Conservation (phyloP, 1,140 invertebrate genomes). For the Eueides isabella region DNA sequence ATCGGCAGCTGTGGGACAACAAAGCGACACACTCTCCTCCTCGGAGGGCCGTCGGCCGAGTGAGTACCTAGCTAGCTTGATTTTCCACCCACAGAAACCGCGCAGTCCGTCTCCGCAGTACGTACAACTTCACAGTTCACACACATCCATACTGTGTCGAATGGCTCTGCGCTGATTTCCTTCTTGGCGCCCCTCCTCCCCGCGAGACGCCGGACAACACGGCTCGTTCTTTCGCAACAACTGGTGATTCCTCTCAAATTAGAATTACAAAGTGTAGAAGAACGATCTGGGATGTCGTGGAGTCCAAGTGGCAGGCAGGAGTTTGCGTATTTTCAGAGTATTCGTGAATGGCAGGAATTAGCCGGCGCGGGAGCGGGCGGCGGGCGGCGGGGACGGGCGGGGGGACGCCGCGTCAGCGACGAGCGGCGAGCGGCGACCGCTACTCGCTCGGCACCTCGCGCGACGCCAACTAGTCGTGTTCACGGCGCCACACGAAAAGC, state of each 20-base stretch:
- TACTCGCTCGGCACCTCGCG: conserved; percentile 58
- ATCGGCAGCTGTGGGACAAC: conserved; percentile 57
- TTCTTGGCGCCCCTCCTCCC: conserved; percentile 61
- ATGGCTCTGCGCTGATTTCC: conserved; percentile 73
- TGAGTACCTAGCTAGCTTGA: conserved; percentile 60
- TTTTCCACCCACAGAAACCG: conserved; percentile 65
- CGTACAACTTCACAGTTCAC: conserved; percentile 37
- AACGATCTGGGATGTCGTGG: conserved; percentile 34
- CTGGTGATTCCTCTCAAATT: conserved; percentile 26
- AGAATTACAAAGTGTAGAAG: conserved; percentile 22
- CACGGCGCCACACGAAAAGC: conserved; percentile 73
- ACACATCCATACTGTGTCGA: conserved; percentile 52
- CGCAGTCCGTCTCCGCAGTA: conserved; percentile 41
- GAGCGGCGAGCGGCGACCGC: conserved; percentile 51
- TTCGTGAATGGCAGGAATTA: conserved; percentile 75
- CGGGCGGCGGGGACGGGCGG: conserved; percentile 43
- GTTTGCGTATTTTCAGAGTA: conserved; percentile 72
- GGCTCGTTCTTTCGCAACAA: conserved; percentile 36
- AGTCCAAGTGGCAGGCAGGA: conserved; percentile 40
- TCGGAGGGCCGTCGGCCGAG: conserved; percentile 51
- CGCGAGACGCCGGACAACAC: conserved; percentile 56
- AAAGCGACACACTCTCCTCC: conserved; percentile 49
- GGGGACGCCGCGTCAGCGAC: conserved; percentile 54
- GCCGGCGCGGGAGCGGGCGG: conserved; percentile 52
- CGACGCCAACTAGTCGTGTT: conserved; percentile 67